Base-by-base conservation (phyloP, 2,888 invertebrate genomes). In the Sycophila texana region DNA sequence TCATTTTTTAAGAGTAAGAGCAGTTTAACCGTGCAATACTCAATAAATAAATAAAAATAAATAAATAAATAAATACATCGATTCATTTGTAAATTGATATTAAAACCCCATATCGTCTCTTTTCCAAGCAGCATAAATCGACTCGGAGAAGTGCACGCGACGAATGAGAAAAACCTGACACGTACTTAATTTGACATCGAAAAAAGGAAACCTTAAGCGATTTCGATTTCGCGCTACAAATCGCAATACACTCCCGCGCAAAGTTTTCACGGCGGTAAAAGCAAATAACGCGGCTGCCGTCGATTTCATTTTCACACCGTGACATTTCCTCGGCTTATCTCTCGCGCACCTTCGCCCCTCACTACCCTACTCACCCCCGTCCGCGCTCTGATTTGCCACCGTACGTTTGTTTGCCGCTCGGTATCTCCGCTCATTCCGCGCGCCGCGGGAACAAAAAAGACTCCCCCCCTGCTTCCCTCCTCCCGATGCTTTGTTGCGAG, bases 251-350 rank as follows among this genome's bases (percentile, higher is more conserved):
- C 10, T 18, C 53, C 14, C 49, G 18, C 49, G 18, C 51, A 7
- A 57, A 63, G 55, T 68, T 53, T 5, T 30, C 30, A 12, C 61
- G 2, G 13, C 20, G 14, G 47, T 20, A 30, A 74, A 51, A 12
- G 22, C 61, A 55, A 73, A 58, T 30, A 7, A 61, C 4, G 67
- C 67, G 22, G 51, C 51, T 71, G 26, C 30, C 66, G 39, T 51
- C 60, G 60, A 68, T 63, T 65, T 76, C 47, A 61, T 60, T 58
- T 61, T 53, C 30, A n/a, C 55, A 4, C 65, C 20, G 10, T 20
- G 53, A 63, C 39, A 57, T 57, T 76, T 76, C 63, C 70, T 18
- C 26, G 63, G 76, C 65, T 70, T 70, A 76, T 70, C 55, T 22
- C 20, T 10, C 5, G 12, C 18, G 7, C 75, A 39, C 39, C 39